Percentiles rank a stretch among this genome's conserved stretches.
These are phyloP conservation scores for Desmophyllum pertusum DNA, from an alignment of 92 coral and sea anemone species.

Conservation along the genomic window DNA sequence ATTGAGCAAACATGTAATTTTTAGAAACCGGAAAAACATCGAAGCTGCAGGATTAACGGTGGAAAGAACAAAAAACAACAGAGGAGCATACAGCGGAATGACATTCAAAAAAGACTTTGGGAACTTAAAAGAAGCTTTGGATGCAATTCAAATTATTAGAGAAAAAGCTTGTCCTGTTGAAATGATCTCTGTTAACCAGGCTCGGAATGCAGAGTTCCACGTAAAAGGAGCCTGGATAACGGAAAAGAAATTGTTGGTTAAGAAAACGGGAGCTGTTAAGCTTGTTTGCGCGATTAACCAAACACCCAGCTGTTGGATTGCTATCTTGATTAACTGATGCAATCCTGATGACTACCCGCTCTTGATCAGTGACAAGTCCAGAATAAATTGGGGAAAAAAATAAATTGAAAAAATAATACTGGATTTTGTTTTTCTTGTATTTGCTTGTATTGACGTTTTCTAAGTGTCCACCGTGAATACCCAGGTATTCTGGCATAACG, in stretches of 20 bases:
- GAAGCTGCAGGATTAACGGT: neutral
- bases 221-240: conserved; percentile 17
- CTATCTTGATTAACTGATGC: neutral
- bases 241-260: neutral
- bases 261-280: conserved; percentile 3
- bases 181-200: conserved; percentile 12
- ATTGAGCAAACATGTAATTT: neutral
- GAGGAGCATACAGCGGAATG: neutral
- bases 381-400: no score
- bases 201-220: conserved; percentile 12
- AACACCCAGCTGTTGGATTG: conserved; percentile 19
- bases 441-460: neutral
- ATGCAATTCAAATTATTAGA: neutral
- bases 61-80: neutral
- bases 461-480: no score
- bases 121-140: conserved; percentile 13
- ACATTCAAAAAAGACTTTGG: conserved; percentile 1
- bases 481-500: neutral
- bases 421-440: neutral
- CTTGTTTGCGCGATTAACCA: conserved; percentile 26
- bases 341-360: no score
- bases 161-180: neutral
- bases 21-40: neutral
- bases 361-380: no score
- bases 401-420: no score